Evolutionary conservation across 92 coral and sea anemone genomes (phyloP), one percentile per base, ranked within the genome.

Genomic region (Epizoanthus stellaris): DNA sequence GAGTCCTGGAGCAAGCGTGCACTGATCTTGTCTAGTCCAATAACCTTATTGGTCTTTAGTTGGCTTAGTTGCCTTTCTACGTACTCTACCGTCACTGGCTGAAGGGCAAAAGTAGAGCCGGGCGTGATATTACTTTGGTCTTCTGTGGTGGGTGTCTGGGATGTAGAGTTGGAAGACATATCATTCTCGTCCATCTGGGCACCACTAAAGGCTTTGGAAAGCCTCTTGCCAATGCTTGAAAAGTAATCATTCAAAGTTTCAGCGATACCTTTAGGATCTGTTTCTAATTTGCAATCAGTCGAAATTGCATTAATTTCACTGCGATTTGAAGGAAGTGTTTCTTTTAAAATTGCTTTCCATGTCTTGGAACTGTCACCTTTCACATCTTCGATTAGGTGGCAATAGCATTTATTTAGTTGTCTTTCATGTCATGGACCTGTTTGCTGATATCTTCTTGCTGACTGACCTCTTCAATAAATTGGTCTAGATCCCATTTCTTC

Each of bases 181-280:
- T n/a, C n/a, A n/a, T n/a, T n/a, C n/a, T n/a, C n/a, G n/a, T n/a
- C n/a, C n/a, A n/a, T n/a, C n/a, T n/a, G 30, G 57, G 66, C 56
- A 76, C 19, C 47, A 11, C 82, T 60, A 68, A 85, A 85, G 23
- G 64, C 73, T 76, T 85, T 36, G 11, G 88, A 49, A 19, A 85
- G 88, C 40, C 75, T 73, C 84, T 39, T 86, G 73, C 80, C 86
- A 86, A 69, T 86, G 80, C 77, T 86, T 81, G 85, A 79, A 81
- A 80, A 80, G 71, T 86, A 73, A 42, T 80, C 58, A 86, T 86
- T 86, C 34, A 86, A 65, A 86, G 66, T 81, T 67, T 86, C 25
- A 43, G 85, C 86, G 62, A 79, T 80, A 20, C 84, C 68, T 75
- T 54, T 39, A 59, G 76, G 60, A 14, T 49, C 77, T 53, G 89